These are phyloP conservation scores for Ciconia nigra DNA, from an alignment of 2,797 vertebrate species.

Conservation along the genomic window DNA sequence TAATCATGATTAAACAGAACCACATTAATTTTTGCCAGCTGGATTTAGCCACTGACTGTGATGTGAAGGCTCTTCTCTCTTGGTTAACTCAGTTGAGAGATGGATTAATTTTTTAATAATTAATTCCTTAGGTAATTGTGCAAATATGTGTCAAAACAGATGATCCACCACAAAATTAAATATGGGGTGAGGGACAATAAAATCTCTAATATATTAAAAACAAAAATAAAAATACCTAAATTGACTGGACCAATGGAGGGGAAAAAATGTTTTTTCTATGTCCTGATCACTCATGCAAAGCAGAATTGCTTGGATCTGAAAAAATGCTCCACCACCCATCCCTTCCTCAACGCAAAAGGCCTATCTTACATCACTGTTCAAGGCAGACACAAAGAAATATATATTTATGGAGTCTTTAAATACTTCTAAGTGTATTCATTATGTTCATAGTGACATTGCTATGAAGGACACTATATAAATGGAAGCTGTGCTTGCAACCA, in stretches of 20 bases:
- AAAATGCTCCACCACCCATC: neutral
- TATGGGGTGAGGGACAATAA: neutral
- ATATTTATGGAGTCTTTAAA: neutral
- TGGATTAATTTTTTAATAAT: neutral
- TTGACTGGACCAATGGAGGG: neutral
- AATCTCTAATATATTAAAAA: neutral
- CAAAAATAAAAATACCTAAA: neutral
- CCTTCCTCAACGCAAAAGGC: neutral
- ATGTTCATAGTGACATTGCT: neutral
- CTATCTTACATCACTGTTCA: neutral
- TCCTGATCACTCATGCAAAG: neutral
- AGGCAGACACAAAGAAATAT: neutral
- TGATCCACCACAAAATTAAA: neutral
- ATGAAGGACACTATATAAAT: neutral
- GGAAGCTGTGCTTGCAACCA: neutral
- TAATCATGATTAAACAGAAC: conserved; percentile 45
- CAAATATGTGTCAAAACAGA: conserved; percentile 20
- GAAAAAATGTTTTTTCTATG: neutral
- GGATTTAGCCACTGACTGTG: conserved; percentile 8
- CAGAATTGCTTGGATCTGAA: neutral
- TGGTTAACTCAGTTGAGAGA: conserved; percentile 21
- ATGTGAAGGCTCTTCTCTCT: neutral
- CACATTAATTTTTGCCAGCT: conserved; percentile 22
- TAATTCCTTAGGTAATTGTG: neutral
- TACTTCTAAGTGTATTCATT: neutral